phyloP scores from a whole-genome alignment of 2,888 invertebrate species.

The Clusia tigrina region DNA sequence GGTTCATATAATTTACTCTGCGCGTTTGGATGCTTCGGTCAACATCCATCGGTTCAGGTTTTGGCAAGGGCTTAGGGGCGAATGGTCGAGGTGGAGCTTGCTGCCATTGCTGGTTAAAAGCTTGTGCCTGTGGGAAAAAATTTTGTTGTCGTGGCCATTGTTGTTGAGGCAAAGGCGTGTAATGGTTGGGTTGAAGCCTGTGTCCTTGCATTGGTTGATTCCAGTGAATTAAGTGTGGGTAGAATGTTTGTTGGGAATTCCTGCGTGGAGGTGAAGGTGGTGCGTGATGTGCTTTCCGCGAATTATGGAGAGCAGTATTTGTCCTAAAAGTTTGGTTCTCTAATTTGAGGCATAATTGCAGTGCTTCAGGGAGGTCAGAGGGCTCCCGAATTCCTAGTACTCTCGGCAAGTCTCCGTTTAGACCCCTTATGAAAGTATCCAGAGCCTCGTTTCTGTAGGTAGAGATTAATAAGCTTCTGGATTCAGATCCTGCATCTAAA shows the following conservation, averaged over 20 bases:
- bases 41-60: conserved; percentile 28
- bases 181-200: too few relatives aligned
- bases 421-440: conserved; percentile 37
- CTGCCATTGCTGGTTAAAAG: background rate
- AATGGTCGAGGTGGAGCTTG: conserved; percentile 13
- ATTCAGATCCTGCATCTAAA: conserved; percentile 35
- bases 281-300: too few relatives aligned
- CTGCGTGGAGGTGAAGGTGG: too few relatives aligned
- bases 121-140: conserved; percentile 1
- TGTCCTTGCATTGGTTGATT: too few relatives aligned
- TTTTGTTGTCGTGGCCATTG: too few relatives aligned
- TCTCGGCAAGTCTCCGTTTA: conserved; percentile 34
- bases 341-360: conserved; percentile 28
- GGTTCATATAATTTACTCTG: conserved; percentile 27
- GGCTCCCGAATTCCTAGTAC: conserved; percentile 36
- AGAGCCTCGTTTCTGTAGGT: conserved; percentile 37
- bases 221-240: too few relatives aligned
- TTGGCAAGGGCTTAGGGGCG: conserved; percentile 15
- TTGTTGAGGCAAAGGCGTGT: too few relatives aligned
- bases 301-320: too few relatives aligned
- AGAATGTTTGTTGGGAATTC: too few relatives aligned
- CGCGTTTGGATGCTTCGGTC: conserved; percentile 18
- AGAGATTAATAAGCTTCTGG: conserved; percentile 27
- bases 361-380: conserved; percentile 34
- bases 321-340: too few relatives aligned